Evolutionary conservation across 2,888 invertebrate species (phyloP).

Genomic region (Sarcophaga subvicina): DNA sequence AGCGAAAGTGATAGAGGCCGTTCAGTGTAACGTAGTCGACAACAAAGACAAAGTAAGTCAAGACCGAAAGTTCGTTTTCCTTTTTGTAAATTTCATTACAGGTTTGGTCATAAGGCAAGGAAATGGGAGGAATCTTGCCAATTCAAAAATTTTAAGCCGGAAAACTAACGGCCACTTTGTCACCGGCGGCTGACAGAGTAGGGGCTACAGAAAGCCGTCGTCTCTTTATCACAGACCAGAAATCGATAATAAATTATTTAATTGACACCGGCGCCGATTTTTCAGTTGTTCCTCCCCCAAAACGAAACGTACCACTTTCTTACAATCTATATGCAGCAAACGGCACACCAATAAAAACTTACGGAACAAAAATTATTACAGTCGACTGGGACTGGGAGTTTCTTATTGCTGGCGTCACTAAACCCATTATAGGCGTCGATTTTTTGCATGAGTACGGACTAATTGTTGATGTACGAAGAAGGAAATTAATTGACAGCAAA

Average conservation of each 20-base stretch:
- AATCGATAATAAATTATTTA: slow-evolving; percentile 4
- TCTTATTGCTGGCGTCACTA: too few relatives aligned
- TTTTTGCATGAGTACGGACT: neutral
- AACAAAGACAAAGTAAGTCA: neutral
- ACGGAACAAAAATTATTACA: neutral
- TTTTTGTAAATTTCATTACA: slow-evolving; percentile 30
- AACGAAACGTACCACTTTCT: neutral
- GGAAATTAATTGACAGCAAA: slow-evolving; percentile 10
- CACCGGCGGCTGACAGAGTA: slow-evolving; percentile 8
- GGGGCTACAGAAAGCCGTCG: slow-evolving; percentile 21
- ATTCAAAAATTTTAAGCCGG: slow-evolving; percentile 23
- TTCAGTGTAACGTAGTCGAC: neutral
- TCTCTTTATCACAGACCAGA: slow-evolving; percentile 25
- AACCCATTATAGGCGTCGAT: neutral
- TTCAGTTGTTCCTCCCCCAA: slow-evolving; percentile 14
- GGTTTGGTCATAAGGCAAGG: slow-evolving; percentile 24
- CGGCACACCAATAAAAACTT: neutral
- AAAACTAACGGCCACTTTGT: slow-evolving; percentile 13
- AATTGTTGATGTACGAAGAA: neutral
- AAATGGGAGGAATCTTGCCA: slow-evolving; percentile 39
- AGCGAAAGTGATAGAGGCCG: neutral
- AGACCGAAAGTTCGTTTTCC: slow-evolving; percentile 20
- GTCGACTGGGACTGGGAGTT: too few relatives aligned
- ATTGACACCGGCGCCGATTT: slow-evolving; percentile 25
- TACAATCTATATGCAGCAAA: slow-evolving; percentile 7